These are phyloP conservation scores for Agonum fuliginosum DNA, from an alignment of 2,888 invertebrate species.

Conservation along the genomic window DNA sequence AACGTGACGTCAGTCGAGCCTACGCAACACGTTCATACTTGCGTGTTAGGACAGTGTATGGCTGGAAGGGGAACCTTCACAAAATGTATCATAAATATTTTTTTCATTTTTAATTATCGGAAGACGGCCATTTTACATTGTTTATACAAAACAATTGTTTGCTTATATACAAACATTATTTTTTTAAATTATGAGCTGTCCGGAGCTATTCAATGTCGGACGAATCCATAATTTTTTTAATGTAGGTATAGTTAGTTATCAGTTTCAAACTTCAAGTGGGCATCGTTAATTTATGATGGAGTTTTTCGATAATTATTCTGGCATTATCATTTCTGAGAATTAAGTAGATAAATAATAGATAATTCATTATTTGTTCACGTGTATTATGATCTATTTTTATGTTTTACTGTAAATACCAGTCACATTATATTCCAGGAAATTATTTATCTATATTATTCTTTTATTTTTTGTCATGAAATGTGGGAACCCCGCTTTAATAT, in stretches of 20 bases:
- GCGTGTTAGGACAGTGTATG: conserved; percentile 42
- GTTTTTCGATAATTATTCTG: conserved; percentile 29
- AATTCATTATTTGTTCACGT: too few species aligned
- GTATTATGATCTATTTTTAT: too few species aligned
- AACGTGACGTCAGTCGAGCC: conserved; percentile 49
- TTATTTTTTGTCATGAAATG: not conserved
- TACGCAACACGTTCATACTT: conserved; percentile 50
- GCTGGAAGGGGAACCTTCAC: conserved; percentile 34
- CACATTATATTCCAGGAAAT: not conserved
- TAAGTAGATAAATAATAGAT: too few species aligned
- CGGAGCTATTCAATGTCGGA: too few species aligned
- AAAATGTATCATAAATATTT: conserved; percentile 47
- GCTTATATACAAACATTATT: too few species aligned
- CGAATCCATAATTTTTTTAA: too few species aligned
- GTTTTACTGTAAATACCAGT: not conserved
- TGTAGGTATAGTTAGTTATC: not conserved
- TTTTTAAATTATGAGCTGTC: too few species aligned
- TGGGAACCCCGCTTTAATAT: conserved; percentile 36
- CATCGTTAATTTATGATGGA: not conserved
- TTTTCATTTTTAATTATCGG: conserved; percentile 22
- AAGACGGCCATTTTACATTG: not conserved
- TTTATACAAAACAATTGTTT: too few species aligned
- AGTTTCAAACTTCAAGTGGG: not conserved
- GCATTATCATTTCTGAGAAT: conserved; percentile 3
- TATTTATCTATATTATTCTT: not conserved